Base-by-base conservation (phyloP, 2,797 vertebrate genomes). In the Tenualosa thibaudeaui region DNA sequence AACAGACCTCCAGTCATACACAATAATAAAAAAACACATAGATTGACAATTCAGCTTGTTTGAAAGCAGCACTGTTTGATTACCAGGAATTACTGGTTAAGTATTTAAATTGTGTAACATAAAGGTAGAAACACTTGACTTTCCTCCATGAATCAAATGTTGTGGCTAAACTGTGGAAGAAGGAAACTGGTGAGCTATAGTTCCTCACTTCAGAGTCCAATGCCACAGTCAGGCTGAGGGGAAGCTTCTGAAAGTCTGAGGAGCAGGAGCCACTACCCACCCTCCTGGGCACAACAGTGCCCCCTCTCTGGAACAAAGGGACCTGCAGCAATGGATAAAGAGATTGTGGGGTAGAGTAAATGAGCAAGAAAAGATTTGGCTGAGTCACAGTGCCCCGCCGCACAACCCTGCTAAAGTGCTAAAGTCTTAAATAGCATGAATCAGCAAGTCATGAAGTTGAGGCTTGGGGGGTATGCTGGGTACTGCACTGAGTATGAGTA, bases 241-340 rank as follows among this genome's bases (percentile, higher is more conserved):
- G 94, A 85, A 92, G 84, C 82, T 91, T 89, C 60, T 84, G 88
- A 92, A 97, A 94, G 60, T 96, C 97, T 50, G 95, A 96, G 1
- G 97, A 95, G 82, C 97, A 97, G 86, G 94, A 96, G 24, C 95
- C 95, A 87, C 93, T 90, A 3, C 85, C 89, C 7, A 89, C 91
- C 86, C 96, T 95, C 85, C 97, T 92, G 83, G 97, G 96, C 62
- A 99, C 91, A 88, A 98, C 91, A 0, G 96, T 96, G 84, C 98
- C 98, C 0, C 97, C 97, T 0, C 97, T 94, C 88, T 99, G 98
- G 93, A 97, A 97, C 84, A 99, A 90, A 1, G 98, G 98, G 82
- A 98, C 96, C 98, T 99, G 86, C 0, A 82, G 19, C 19, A 6
- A 3, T 6, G 56, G 22, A 17, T 22, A 24, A 24, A 19, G 37